Conservation (phyloP, 2,797 vertebrate species). For the Rhabdomys pumilio region DNA sequence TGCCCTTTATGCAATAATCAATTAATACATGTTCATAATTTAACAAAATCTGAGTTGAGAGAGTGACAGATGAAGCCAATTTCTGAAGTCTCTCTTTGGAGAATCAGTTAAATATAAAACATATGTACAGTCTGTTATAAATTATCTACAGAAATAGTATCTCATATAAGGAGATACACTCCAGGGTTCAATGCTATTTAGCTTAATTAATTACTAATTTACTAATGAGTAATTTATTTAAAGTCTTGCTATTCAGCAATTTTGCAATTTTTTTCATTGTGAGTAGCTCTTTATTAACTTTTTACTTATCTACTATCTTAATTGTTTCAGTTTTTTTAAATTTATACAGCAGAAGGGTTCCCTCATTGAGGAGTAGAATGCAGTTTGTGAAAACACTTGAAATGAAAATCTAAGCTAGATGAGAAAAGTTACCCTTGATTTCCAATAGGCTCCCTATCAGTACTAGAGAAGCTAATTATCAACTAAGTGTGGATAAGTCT, state of each 20-base stretch:
- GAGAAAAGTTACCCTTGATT: constrained; percentile 50
- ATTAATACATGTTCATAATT: neutral
- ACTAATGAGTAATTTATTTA: constrained; percentile 70
- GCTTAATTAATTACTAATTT: constrained; percentile 74
- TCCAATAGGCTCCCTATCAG: neutral
- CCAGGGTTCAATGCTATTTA: constrained; percentile 25
- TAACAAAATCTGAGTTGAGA: constrained; percentile 7
- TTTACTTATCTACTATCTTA: neutral
- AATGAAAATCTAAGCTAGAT: neutral
- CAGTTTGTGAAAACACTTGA: neutral
- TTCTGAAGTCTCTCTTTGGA: constrained; percentile 73
- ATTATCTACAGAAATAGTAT: constrained; percentile 70
- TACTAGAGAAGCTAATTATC: neutral
- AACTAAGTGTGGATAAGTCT: neutral
- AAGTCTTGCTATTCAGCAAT: neutral
- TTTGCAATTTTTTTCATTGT: neutral
- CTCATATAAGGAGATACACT: constrained; percentile 19
- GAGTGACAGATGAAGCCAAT: neutral
- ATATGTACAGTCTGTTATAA: constrained; percentile 42
- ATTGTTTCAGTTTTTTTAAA: neutral
- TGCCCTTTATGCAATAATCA: neutral
- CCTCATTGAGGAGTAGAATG: neutral
- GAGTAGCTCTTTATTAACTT: neutral
- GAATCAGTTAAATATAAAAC: constrained; percentile 68
- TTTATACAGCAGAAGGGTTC: neutral